Evolutionary conservation across 2,797 vertebrate genomes (phyloP), one percentile per base, ranked within the genome.

Genomic region (Siniperca scherzeri): DNA sequence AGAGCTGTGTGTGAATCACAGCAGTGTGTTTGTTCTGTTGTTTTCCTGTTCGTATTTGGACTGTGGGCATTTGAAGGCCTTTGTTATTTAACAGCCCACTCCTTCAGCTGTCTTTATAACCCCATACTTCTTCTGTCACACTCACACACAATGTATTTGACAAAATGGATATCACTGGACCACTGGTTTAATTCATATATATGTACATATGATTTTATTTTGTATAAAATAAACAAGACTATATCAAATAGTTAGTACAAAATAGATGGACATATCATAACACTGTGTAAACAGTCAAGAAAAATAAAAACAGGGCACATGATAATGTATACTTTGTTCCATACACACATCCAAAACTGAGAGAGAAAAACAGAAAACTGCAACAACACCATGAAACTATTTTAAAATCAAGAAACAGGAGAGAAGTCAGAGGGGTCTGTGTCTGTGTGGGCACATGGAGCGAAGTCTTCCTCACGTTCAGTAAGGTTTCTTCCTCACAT

Each of bases 121-220:
- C 1, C n/a, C 38, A 66, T 4, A 38, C 33, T 11, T 16, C 11
- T 7, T 38, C 55, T 33, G 27, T 57, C 64, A 52, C 66, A 77
- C 44, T n/a, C 36, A 70, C 50, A 64, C 42, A 22, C 30, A 27
- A 13, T 38, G 1, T 7, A 14, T 36, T 22, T 11, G 0, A 74
- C 21, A 50, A 67, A 61, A 71, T 72, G 46, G 12, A 25, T 70
- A 16, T 60, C 53, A 70, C 13, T 36, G 12, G 12, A 40, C 16
- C 25, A 53, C 14, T 5, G 21, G 21, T 76, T 72, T 40, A 36
- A 68, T 64, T 69, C 42, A 60, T 44, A 44, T 61, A 61, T 50
- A 61, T 44, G n/a, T 60, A 52, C 27, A 74, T 66, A 40, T 33
- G 16, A 60, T 79, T 83, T 87, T 85, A 78, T 82, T 86, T 46